These are phyloP conservation scores for Equus przewalskii DNA, from an alignment of 2,113 vertebrate species.

Conservation along the genomic window DNA sequence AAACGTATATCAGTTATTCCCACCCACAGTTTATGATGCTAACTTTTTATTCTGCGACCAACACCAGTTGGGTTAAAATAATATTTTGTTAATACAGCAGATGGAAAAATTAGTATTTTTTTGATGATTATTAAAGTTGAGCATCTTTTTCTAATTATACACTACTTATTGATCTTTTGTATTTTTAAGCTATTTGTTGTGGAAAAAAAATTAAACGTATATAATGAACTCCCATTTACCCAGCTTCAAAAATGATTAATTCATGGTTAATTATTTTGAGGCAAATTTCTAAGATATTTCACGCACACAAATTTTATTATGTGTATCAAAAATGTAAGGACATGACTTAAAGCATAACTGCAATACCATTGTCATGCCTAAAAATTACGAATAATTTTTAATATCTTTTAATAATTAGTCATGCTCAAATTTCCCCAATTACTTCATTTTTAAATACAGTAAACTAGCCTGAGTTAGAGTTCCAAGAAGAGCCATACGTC, in stretches of 20 bases:
- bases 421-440: no score
- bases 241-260: neutral
- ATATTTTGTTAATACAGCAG: neutral
- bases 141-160: neutral
- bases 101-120: neutral
- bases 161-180: neutral
- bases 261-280: neutral
- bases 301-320: no score
- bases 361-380: no score
- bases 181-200: neutral
- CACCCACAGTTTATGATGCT: neutral
- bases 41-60: neutral
- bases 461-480: no score
- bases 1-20: neutral
- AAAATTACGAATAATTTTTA: no score
- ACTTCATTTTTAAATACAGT: no score
- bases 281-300: neutral
- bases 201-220: neutral
- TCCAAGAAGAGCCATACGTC: no score
- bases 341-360: no score
- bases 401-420: no score
- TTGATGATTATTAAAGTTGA: neutral
- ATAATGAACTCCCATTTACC: neutral
- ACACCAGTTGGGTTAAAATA: neutral
- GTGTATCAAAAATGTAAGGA: no score